Evolutionary conservation across 1,140 invertebrate species (phyloP).

Genomic region (Tyrophagus putrescentiae): DNA sequence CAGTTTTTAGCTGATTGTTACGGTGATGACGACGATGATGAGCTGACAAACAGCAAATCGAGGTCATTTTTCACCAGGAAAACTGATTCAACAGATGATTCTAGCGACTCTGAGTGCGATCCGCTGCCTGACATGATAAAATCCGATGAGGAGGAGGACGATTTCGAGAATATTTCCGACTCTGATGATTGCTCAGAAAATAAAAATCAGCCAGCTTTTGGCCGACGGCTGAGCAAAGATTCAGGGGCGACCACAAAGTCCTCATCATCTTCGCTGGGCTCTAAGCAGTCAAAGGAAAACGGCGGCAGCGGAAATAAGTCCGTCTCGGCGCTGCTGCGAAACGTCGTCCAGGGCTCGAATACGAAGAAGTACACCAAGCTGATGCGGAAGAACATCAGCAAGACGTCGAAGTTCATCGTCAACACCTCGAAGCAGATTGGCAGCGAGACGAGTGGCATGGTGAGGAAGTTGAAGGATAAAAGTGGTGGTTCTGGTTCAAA

Average conservation of each 20-base stretch:
- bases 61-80: background rate
- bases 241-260: too few relatives aligned
- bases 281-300: too few relatives aligned
- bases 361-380: slow-evolving; percentile 8
- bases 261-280: too few relatives aligned
- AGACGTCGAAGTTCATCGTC: slow-evolving; percentile 4
- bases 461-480: background rate
- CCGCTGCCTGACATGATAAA: slow-evolving; percentile 8
- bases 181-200: too few relatives aligned
- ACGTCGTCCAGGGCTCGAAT: background rate
- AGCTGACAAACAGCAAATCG: background rate
- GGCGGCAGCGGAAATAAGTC: slow-evolving; percentile 10
- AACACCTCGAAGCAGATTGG: background rate
- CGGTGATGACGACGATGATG: background rate
- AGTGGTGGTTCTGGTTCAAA: background rate
- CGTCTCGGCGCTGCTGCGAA: slow-evolving; percentile 1
- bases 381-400: background rate
- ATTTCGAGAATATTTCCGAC: background rate
- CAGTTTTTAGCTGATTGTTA: background rate
- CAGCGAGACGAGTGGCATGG: slow-evolving; percentile 1
- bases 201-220: too few relatives aligned
- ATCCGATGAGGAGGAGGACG: background rate
- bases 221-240: too few relatives aligned
- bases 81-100: background rate
- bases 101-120: slow-evolving; percentile 1